phyloP scores from a whole-genome alignment of 2,888 invertebrate genomes.

The Globia sparganii region DNA sequence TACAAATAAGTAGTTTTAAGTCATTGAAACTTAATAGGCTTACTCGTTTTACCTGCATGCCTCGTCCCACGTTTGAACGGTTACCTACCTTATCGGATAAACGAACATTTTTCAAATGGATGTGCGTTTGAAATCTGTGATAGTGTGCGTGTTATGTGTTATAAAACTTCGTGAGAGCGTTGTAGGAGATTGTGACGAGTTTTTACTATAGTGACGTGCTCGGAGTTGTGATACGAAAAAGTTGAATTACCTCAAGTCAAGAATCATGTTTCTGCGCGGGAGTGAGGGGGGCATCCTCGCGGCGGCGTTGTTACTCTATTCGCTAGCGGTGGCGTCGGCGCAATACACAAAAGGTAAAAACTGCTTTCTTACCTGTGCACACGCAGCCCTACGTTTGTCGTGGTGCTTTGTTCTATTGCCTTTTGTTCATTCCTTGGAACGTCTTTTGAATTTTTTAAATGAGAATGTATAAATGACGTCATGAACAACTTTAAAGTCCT shows the following conservation, averaged over 20 bases:
- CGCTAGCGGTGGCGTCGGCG: slow-evolving; percentile 84
- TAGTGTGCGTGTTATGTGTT: slow-evolving; percentile 88
- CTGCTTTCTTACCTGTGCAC: slow-evolving; percentile 83
- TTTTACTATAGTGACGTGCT: slow-evolving; percentile 85
- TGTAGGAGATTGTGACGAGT: slow-evolving; percentile 84
- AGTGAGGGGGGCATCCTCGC: slow-evolving; percentile 82
- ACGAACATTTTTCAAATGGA: slow-evolving; percentile 90
- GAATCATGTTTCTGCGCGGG: slow-evolving; percentile 83
- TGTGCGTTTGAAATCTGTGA: slow-evolving; percentile 88
- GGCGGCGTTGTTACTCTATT: slow-evolving; percentile 83
- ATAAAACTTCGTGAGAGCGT: slow-evolving; percentile 84
- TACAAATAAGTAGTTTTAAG: slow-evolving; percentile 85
- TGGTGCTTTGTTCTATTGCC: slow-evolving; percentile 82
- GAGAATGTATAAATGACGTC: slow-evolving; percentile 59
- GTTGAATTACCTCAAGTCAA: slow-evolving; percentile 75
- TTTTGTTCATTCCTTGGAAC: slow-evolving; percentile 81
- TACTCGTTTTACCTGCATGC: slow-evolving; percentile 89
- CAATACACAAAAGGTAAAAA: slow-evolving; percentile 88
- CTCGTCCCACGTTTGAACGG: slow-evolving; percentile 88
- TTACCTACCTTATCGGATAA: slow-evolving; percentile 88
- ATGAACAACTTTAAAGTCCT: slow-evolving; percentile 39
- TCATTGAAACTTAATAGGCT: slow-evolving; percentile 88
- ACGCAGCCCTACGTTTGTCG: slow-evolving; percentile 75
- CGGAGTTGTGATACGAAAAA: slow-evolving; percentile 79
- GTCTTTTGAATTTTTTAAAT: slow-evolving; percentile 61